Base-by-base conservation (phyloP, 92 coral and sea anemone genomes). In the Palythoa grandiflora region DNA sequence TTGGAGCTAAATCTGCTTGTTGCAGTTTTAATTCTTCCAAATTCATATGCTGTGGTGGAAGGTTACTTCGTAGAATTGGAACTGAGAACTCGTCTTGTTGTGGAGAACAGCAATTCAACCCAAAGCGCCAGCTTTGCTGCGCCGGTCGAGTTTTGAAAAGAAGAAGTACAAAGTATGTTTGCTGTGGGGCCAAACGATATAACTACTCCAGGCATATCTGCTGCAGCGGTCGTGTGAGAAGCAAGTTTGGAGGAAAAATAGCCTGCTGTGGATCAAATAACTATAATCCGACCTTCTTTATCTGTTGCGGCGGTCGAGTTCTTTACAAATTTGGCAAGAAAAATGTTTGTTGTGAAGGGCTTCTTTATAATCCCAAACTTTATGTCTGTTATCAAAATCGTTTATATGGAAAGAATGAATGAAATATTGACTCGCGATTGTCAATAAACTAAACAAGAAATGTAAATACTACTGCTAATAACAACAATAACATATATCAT, bases 251-350 rank as follows among this genome's bases (percentile, higher is more conserved):
- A 28, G 83, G 83, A 16, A 77, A 10, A 50, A 35, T 13, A 5
- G 83, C 68, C 13, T 77, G 83, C 48, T 77, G 83, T 54, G 68
- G 83, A 28, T 37, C 68, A 7, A 77, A 77, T 44, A 77, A 40
- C 63, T 77, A 11, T 59, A 77, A 77, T 35, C 83, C 83, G 1
- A 19, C 39, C 47, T 53, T 77, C 36, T 77, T 52, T 35, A 17
- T 54, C 2, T 77, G 83, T 65, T 77, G 83, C 21, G 83, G 83
- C 12, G 83, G 48, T 14, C 68, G 83, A 52, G 83, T 77, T 54
- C 83, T 77, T 15, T 65, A 77, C 19, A 77, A 77, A 38, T 77
- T 77, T 77, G 83, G 48, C 40, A 15, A 77, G 5, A 77, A 77
- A 54, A 77, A 52, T 1, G 83, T 39, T 77, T 77, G 83, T 36